A percentile compares a stretch with the other conserved stretches of the same genome.
phyloP scores from a whole-genome alignment of 2,113 vertebrate species.

The Prinia subflava region DNA sequence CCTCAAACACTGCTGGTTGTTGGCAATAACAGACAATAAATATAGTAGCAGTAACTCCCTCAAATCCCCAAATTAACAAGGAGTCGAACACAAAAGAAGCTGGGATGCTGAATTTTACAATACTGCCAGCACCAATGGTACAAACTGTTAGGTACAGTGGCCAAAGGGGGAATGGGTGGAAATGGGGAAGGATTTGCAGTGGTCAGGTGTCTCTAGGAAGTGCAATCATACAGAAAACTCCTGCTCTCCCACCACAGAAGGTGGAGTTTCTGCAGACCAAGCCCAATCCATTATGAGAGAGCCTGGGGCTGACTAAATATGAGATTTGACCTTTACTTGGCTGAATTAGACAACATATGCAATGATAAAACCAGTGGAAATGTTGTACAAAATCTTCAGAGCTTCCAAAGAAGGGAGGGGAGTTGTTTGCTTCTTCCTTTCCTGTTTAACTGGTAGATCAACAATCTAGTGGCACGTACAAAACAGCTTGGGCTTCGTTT shows the following conservation, averaged over 20 bases:
- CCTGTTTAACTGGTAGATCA: conserved; percentile 28
- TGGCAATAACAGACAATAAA: background rate
- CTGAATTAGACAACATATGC: background rate
- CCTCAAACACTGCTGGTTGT: background rate
- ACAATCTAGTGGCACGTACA: background rate
- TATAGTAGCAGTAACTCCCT: too few relatives aligned
- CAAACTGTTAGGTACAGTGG: background rate
- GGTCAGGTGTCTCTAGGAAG: background rate
- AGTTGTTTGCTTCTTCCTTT: background rate
- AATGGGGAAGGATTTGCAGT: background rate
- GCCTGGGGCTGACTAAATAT: background rate
- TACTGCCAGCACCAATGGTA: fast-evolving
- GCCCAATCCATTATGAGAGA: background rate
- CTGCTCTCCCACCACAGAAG: background rate
- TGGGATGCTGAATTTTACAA: background rate
- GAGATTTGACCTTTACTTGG: background rate
- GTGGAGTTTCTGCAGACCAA: background rate
- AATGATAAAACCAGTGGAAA: background rate
- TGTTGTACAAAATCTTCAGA: background rate
- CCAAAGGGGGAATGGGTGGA: background rate
- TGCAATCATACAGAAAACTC: fast-evolving
- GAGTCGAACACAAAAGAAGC: background rate
- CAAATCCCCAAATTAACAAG: background rate
- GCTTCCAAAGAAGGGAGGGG: background rate
- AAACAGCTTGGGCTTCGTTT: background rate